Percentiles rank a stretch among this genome's conserved stretches.
Conservation (phyloP, 2,888 invertebrate genomes). For the Andrena trimmerana region DNA sequence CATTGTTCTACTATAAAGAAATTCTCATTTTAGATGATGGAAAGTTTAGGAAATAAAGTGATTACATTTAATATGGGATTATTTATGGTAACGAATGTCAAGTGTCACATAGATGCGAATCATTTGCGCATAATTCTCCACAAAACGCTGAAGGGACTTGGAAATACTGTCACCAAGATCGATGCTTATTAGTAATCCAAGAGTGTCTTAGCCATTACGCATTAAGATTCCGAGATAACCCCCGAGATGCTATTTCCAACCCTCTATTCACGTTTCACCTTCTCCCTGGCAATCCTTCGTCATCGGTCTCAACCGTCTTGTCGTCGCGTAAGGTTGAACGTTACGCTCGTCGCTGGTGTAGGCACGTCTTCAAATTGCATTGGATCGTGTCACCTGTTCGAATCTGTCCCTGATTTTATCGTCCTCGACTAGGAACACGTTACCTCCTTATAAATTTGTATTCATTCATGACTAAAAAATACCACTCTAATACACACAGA, state of each 20-base stretch:
- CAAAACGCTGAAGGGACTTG: neutral
- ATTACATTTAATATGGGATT: no score
- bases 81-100: no score
- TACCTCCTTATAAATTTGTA: neutral
- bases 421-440: neutral
- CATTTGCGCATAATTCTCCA: no score
- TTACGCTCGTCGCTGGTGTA: slow-evolving; percentile 26
- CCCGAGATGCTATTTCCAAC: slow-evolving; percentile 63
- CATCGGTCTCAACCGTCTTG: slow-evolving; percentile 76
- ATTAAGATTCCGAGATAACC: slow-evolving; percentile 83
- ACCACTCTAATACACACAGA: no score
- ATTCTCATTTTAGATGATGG: no score
- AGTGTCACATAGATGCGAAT: no score
- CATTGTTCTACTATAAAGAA: no score
- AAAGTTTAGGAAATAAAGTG: no score
- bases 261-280: slow-evolving; percentile 70
- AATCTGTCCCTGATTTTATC: slow-evolving; percentile 44
- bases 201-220: slow-evolving; percentile 82
- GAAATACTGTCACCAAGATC: slow-evolving; percentile 45
- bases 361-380: slow-evolving; percentile 49
- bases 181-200: slow-evolving; percentile 82
- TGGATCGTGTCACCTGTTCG: slow-evolving; percentile 34
- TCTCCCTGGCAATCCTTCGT: slow-evolving; percentile 75
- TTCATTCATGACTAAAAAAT: neutral
- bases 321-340: slow-evolving; percentile 74